Evolutionary conservation across 2,888 invertebrate species (phyloP).

Genomic region (Cyclophora albipunctata): DNA sequence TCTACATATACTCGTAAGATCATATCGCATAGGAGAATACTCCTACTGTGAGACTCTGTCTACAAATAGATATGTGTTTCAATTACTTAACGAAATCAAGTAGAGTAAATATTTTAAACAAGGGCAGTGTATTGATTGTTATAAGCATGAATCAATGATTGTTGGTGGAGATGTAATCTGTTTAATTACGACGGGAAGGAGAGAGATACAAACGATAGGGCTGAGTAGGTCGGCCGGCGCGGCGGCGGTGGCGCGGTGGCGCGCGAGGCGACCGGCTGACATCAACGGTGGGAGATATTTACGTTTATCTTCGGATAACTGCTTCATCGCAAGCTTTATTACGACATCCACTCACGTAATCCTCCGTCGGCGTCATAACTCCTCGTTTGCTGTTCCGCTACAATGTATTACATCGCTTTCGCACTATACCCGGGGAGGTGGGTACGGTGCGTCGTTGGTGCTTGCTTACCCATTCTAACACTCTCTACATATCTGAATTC

Average conservation of each 20-base stretch:
- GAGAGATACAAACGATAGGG: slow-evolving; percentile 23
- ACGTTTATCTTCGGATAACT: slow-evolving; percentile 75
- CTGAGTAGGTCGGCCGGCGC: slow-evolving; percentile 17
- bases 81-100: too few species aligned
- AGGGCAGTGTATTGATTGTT: too few species aligned
- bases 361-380: slow-evolving; percentile 72
- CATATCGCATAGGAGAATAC: slow-evolving; percentile 17
- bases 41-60: slow-evolving; percentile 1
- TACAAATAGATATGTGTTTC: too few species aligned
- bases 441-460: slow-evolving; percentile 29
- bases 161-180: too few species aligned
- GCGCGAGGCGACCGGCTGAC: slow-evolving; percentile 39
- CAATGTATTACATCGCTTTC: slow-evolving; percentile 65
- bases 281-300: slow-evolving; percentile 67
- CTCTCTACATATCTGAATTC: not conserved
- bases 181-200: slow-evolving; percentile 35
- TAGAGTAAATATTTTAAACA: too few species aligned
- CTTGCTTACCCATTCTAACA: not conserved
- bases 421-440: slow-evolving; percentile 39
- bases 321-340: slow-evolving; percentile 76
- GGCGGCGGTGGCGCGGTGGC: slow-evolving; percentile 23
- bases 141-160: not conserved
- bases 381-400: slow-evolving; percentile 68
- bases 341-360: slow-evolving; percentile 76
- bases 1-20: slow-evolving; percentile 16